Evolutionary conservation across 2,797 vertebrate species (phyloP), one percentile per base, ranked within the genome.

Genomic region (Monodelphis domestica): DNA sequence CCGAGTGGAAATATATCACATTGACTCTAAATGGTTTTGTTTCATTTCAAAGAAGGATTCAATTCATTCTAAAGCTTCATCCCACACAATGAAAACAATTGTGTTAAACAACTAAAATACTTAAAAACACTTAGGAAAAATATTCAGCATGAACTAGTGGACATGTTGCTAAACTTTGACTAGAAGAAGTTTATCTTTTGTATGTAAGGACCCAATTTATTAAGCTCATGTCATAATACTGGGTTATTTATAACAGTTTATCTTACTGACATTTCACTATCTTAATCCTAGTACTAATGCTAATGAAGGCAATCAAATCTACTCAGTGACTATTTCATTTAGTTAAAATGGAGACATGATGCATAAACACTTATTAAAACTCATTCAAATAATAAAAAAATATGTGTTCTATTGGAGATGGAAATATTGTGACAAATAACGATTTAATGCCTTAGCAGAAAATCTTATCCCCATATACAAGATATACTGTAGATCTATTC

Each of bases 361-460:
- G 56, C 88, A 94, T 33, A 91, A 53, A 52, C 52, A 29, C 26
- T 87, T 92, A 90, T 91, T 96, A 94, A 95, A 96, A 89, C 51
- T 93, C 38, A 93, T n/a, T 90, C 95, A 91, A 95, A 59, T 95
- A 95, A 94, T 96, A 87, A 96, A 89, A 95, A 95, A 88, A 90
- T 94, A 59, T 51, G 93, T 90, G 93, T 90, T 94, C 89, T 93
- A 88, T 96, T 93, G 93, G 56, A 94, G 38, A 92, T 12, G 26
- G 29, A 14, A 96, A 15, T 7, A 24, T 93, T 90, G 89, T 92
- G 4, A 57, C 95, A 95, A 90, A 90, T 9, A 17, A 55, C 33
- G 26, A 92, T 94, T 53, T 10, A 45, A 91, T 54, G 51, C 33
- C 4, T 0, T 59, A 26, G 93, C 57, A 93, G 54, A 55, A 90